Percentiles rank a stretch among this genome's conserved stretches.
Conservation (phyloP, 2,888 invertebrate species). For the Cotesia congregata region DNA sequence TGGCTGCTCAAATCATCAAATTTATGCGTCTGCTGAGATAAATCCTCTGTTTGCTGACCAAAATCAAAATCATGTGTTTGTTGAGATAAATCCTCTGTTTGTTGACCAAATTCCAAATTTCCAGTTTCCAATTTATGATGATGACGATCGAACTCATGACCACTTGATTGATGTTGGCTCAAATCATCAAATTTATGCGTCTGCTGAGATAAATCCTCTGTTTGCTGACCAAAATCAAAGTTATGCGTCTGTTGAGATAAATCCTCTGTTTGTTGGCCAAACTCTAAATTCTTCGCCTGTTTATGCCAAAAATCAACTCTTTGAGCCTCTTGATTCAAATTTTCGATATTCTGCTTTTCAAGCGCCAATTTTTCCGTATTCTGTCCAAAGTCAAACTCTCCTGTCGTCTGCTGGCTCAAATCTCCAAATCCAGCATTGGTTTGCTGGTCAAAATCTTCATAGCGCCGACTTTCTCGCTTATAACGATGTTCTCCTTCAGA, state of each 20-base stretch:
- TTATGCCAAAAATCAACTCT: slow-evolving; percentile 18
- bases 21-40: slow-evolving; percentile 33
- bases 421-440: slow-evolving; percentile 30
- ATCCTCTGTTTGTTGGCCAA: slow-evolving; percentile 39
- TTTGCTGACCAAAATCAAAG: slow-evolving; percentile 38
- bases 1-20: slow-evolving; percentile 44
- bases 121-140: background rate
- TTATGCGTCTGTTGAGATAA: slow-evolving; percentile 35
- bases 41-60: slow-evolving; percentile 40
- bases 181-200: slow-evolving; percentile 34
- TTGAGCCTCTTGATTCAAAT: slow-evolving; percentile 49
- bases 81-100: slow-evolving; percentile 40
- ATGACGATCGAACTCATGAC: slow-evolving; percentile 39
- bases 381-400: slow-evolving; percentile 41
- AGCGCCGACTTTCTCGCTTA: background rate
- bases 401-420: slow-evolving; percentile 41
- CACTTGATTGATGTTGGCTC: slow-evolving; percentile 45
- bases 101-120: slow-evolving; percentile 17
- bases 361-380: background rate
- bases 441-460: slow-evolving; percentile 34
- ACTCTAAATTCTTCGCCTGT: slow-evolving; percentile 38
- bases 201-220: slow-evolving; percentile 39
- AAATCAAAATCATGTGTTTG: slow-evolving; percentile 27
- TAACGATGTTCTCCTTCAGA: background rate
- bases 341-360: slow-evolving; percentile 42